Evolutionary conservation across 1,140 invertebrate genomes (phyloP).

Genomic region (Maconellicoccus hirsutus): DNA sequence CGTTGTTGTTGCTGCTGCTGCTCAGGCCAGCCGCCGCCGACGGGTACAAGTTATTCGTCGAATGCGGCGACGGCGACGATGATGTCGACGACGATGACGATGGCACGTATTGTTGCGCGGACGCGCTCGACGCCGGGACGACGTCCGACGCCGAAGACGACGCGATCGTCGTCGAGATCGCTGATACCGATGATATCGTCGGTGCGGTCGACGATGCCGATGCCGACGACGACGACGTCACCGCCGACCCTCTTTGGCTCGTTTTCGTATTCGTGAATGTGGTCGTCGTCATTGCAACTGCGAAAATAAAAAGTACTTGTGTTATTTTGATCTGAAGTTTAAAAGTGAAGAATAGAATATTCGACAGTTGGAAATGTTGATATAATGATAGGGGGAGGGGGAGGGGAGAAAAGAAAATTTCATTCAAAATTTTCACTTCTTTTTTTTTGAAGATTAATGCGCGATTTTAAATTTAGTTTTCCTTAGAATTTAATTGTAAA

Average conservation of each 20-base stretch:
- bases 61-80: neutral
- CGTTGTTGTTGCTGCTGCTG: conserved; percentile 32
- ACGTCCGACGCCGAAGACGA: neutral
- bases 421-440: too few species aligned
- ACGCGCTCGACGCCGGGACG: too few species aligned
- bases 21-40: conserved; percentile 31
- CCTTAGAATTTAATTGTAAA: too few species aligned
- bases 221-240: neutral
- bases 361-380: too few species aligned
- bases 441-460: too few species aligned
- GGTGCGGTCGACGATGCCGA: neutral
- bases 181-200: neutral
- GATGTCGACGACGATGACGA: too few species aligned
- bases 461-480: too few species aligned
- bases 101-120: neutral
- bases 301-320: neutral
- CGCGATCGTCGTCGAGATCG: neutral
- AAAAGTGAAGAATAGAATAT: too few species aligned
- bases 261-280: neutral
- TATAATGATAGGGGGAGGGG: too few species aligned
- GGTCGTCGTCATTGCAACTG: neutral
- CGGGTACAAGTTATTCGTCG: neutral
- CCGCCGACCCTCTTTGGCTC: neutral
- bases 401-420: too few species aligned
- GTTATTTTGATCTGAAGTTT: neutral